Evolutionary conservation across 2,888 invertebrate species (phyloP), one percentile per base, ranked within the genome.

Genomic region (Apeira syringaria): DNA sequence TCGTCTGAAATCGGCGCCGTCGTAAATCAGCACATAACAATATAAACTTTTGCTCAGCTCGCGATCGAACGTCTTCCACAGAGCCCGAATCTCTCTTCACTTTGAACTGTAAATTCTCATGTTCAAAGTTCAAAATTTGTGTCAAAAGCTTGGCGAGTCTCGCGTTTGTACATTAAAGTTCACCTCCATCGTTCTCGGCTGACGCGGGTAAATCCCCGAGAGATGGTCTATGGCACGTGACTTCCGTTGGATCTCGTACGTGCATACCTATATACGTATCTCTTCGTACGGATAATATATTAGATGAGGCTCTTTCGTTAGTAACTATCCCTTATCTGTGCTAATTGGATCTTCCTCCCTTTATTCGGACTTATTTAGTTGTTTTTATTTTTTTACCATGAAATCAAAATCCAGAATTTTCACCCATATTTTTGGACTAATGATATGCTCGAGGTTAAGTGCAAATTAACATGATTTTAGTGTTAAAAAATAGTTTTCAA

Each of bases 181-280:
- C 50, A 56, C 71, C 66, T 52, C 65, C 68, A 24, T 24, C 24
- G 24, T 8, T 63, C 32, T 60, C 61, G 59, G 50, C 51, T 61
- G 65, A 64, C 59, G 51, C 51, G 62, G 68, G 63, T 69, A 69
- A 70, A 69, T 69, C 74, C 65, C 59, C 42, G 13, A 37, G 60
- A 53, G 64, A 61, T 57, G 52, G 55, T 42, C 33, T 27, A 51
- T 49, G 46, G 48, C 40, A 64, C 65, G 67, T 64, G 68, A 52
- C 52, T 54, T 47, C 47, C 47, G 44, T 35, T 42, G 18, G 17
- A 27, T 35, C 24, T 44, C 40, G 47, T 49, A 52, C 52, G 52
- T 41, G 43, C 53, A 44, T 48, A 39, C 48, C 50, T 53, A 50
- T 47, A 41, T 33, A 46, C 45, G 28, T 46, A 45, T 47, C 42